Evolutionary conservation across 92 coral and sea anemone genomes (phyloP), one percentile per base, ranked within the genome.

Genomic region (Phymanthus crucifer): DNA sequence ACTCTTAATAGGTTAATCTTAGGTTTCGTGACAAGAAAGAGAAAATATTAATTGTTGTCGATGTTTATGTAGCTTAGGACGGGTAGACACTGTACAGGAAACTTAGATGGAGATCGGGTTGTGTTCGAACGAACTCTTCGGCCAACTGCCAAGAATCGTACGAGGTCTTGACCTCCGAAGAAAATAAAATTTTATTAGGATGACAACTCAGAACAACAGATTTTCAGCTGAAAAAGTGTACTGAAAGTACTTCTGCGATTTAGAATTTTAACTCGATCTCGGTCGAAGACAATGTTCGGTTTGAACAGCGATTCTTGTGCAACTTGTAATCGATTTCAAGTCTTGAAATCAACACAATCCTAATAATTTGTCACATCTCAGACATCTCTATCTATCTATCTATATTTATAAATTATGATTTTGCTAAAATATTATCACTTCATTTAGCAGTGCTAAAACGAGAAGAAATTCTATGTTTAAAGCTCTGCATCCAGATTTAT

Each of bases 61-160:
- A 61, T 61, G 33, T 77, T 74, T 61, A 21, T 77, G 18, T 56
- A 54, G 72, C 68, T 61, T 64, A 31, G 19, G 38, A 35, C 81
- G 54, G 36, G 13, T 29, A 56, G 29, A 65, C 81, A 77, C 43
- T 36, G 47, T 21, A n/a, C n/a, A n/a, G n/a, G n/a, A n/a, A n/a
- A n/a, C n/a, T 14, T 54, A 27, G 37, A 8, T 54, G 40, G 40
- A 19, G 56, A 64, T n/a, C 48, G 75, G 38, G 54, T 24, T 38
- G 81, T 35, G 72, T 64, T 77, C 9, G 31, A 23, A 37, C 58
- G 12, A 54, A 61, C 57, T 64, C n/a, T 50, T 77, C 72, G 81
- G 81, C 81, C 23, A 13, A 54, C 24, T 34, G 81, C 81, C 81
- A 77, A 77, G 31, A 33, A 4, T 43, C 45, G 46, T 69, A 34